Percentiles rank a stretch among this genome's conserved stretches.
phyloP scores from a whole-genome alignment of 2,888 invertebrate species.

The Augiades crinisus region DNA sequence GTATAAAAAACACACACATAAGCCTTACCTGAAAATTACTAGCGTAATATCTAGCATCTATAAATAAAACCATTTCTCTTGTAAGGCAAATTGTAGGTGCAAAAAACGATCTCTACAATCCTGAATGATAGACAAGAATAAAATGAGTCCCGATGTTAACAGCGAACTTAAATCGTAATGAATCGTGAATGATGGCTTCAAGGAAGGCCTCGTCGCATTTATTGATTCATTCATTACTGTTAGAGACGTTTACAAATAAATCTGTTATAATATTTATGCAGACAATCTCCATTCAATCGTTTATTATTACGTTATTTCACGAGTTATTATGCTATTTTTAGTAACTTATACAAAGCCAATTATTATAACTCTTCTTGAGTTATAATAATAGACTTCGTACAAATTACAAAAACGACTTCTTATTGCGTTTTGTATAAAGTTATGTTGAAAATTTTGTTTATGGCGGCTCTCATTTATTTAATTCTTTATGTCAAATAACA shows the following conservation, averaged over 20 bases:
- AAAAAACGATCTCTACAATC: background rate
- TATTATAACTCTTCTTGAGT: too few relatives aligned
- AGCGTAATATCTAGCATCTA: too few relatives aligned
- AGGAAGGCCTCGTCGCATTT: constrained; percentile 5
- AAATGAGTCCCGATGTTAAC: background rate
- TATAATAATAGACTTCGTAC: too few relatives aligned
- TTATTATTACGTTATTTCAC: background rate
- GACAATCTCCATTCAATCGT: too few relatives aligned
- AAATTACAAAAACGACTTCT: background rate
- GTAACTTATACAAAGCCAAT: too few relatives aligned
- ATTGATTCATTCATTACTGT: constrained; percentile 18
- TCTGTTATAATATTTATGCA: background rate
- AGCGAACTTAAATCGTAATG: constrained; percentile 4
- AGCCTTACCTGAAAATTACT: too few relatives aligned
- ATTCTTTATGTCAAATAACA: too few relatives aligned
- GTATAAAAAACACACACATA: too few relatives aligned
- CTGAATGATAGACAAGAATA: background rate
- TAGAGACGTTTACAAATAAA: constrained; percentile 9
- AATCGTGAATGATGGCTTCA: constrained; percentile 7
- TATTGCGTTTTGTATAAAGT: background rate
- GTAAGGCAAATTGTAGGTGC: background rate
- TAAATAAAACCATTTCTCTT: too few relatives aligned
- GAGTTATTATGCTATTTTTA: background rate
- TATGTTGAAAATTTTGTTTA: background rate
- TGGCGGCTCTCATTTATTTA: background rate